These are phyloP conservation scores for Echiichthys vipera DNA, from an alignment of 2,797 vertebrate species.

Conservation along the genomic window DNA sequence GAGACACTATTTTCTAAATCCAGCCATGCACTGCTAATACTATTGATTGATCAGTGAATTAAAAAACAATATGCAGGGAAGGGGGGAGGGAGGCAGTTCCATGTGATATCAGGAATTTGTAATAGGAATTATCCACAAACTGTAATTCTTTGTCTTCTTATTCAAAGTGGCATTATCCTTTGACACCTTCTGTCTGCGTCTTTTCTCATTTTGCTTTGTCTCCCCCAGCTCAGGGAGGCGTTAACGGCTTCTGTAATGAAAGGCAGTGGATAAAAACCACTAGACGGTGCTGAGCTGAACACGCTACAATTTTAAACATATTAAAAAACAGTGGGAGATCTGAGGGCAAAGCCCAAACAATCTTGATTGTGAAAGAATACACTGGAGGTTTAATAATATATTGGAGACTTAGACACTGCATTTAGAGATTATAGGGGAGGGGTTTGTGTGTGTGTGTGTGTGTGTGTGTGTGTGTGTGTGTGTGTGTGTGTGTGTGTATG, in stretches of 20 bases:
- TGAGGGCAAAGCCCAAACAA: slow-evolving; percentile 2
- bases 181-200: background rate
- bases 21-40: slow-evolving; percentile 29
- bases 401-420: too few species aligned
- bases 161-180: slow-evolving; percentile 19
- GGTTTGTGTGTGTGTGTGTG: too few species aligned
- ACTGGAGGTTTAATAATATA: too few species aligned
- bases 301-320: slow-evolving; percentile 24
- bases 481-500: too few species aligned
- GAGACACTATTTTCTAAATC: slow-evolving; percentile 26
- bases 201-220: slow-evolving; percentile 33
- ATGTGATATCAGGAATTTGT: slow-evolving; percentile 9
- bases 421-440: too few species aligned
- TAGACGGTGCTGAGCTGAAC: background rate
- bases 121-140: background rate
- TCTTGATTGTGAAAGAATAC: slow-evolving; percentile 6
- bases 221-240: slow-evolving; percentile 10
- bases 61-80: background rate
- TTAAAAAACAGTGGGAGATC: slow-evolving; percentile 25
- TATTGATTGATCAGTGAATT: slow-evolving; percentile 31
- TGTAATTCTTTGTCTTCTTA: slow-evolving; percentile 6
- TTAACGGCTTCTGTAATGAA: slow-evolving; percentile 29
- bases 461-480: too few species aligned
- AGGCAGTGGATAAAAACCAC: slow-evolving; percentile 12
- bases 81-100: background rate